These are phyloP conservation scores for Dynastes grantii DNA, from an alignment of 2,888 invertebrate species.

Conservation along the genomic window DNA sequence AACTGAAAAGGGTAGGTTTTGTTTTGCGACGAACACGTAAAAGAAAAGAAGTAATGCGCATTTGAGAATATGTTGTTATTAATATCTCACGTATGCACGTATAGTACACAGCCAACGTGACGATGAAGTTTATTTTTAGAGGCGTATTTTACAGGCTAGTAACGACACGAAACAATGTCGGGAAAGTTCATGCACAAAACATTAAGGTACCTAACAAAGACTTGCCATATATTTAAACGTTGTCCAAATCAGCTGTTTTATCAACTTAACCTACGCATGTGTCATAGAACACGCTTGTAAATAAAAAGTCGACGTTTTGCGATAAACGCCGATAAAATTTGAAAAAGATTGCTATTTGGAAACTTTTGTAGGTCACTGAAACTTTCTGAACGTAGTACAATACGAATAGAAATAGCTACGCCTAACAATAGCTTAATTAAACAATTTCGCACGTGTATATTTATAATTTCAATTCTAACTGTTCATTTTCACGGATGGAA, in stretches of 20 bases:
- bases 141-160: slow-evolving; percentile 10
- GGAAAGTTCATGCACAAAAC: background rate
- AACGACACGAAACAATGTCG: slow-evolving; percentile 20
- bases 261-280: background rate
- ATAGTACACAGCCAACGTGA: slow-evolving; percentile 39
- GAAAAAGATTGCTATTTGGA: background rate
- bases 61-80: background rate
- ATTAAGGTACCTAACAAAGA: no score
- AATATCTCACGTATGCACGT: background rate
- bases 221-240: no score
- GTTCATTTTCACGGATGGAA: slow-evolving; percentile 21
- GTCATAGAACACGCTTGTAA: background rate
- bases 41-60: slow-evolving; percentile 13
- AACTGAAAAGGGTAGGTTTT: slow-evolving; percentile 93
- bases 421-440: background rate
- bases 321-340: no score
- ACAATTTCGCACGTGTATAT: background rate
- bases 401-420: background rate
- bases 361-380: slow-evolving; percentile 28
- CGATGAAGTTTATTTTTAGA: slow-evolving; percentile 45
- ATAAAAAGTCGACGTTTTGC: background rate
- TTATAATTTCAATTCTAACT: slow-evolving; percentile 10
- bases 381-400: slow-evolving; percentile 22
- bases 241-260: slow-evolving; percentile 28
- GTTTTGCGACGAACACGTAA: background rate